Evolutionary conservation across 1,140 invertebrate genomes (phyloP), one percentile per base, ranked within the genome.

Genomic region (Kradibia gibbosae): DNA sequence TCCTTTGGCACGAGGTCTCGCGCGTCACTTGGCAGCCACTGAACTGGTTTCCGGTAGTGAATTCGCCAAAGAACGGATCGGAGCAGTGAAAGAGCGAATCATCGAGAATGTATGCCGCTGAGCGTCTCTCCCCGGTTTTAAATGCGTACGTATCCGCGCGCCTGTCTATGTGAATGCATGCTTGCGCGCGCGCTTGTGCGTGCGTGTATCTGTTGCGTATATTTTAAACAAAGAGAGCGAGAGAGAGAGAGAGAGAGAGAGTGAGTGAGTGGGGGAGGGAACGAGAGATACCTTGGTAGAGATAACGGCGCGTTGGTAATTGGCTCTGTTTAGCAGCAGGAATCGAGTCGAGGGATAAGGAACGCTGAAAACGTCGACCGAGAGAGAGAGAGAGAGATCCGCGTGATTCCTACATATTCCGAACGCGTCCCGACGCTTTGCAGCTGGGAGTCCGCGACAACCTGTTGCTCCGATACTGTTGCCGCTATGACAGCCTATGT

Each of bases 41-140:
- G 67, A 28, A 72, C 55, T 55, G 50, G 76, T 62, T 70, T 78
- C 45, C 76, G 65, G 42, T 78, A 53, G 60, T 50, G 72, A 34
- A 7, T 74, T n/a, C 22, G 53, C 4, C 22, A n/a, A 4, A n/a
- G 13, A 20, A n/a, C 25, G 55, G 31, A 28, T 60, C n/a, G n/a
- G 55, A 28, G 55, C 25, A 60, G 1, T 25, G n/a, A 0, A 1
- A 28, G 55, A 13, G 25, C 11, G 31, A 31, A 31, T 60, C 55
- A 60, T 60, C 25, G 55, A 13, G n/a, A 60, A 60, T 48, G n/a
- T 13, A 15, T 48, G 70, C n/a, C 70, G 15, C 42, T 31, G 11
- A 50, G 8, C 45, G 71, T 45, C 20, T 50, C 71, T 73, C 7
- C 36, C 55, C 60, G 53, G 57, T 55, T 36, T n/a, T n/a, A n/a